Base-by-base conservation (phyloP, 2,797 vertebrate species). In the Acrocephalus scirpaceus region DNA sequence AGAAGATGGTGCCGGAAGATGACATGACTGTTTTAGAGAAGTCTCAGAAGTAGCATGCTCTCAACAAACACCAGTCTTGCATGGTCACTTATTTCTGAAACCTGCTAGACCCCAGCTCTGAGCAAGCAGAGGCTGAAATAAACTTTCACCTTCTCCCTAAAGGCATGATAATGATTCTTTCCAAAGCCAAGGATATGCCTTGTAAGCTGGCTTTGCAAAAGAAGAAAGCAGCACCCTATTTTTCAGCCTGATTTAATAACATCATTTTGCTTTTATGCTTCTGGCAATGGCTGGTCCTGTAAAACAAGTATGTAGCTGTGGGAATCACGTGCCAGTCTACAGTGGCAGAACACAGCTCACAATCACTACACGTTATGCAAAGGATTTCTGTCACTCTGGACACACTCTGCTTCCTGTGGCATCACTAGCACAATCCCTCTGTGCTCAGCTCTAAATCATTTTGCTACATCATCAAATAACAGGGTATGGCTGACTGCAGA, bases 391-490 rank as follows among this genome's bases (percentile, higher is more conserved):
- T 92, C 94, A 84, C 57, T 45, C 48, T 71, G 87, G 76, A 76
- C 91, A 93, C 78, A 73, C 67, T 89, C 74, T 62, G 73, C 62
- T 87, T 95, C 89, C 87, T 70, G 13, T 84, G 60, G 76, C 90
- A 92, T 76, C 80, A 8, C 86, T 56, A 78, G 25, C 65, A 81
- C 71, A 79, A 34, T 90, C 88, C 73, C 36, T 76, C 76, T 77
- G 38, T 88, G 42, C 86, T 71, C 76, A 64, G 74, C 71, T 92
- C 80, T 90, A 86, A 92, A 88, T 88, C 36, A 86, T 88, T 93
- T 85, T 93, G 88, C 91, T 67, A 16, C 56, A 64, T 95, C 95
- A 93, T 89, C 95, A 94, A 93, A 67, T 73, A 90, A 47, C 48
- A 73, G 58, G 38, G 18, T 75, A 91, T 12, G 44, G 86, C 62